A percentile compares a stretch with the other conserved stretches of the same genome.
phyloP scores from a whole-genome alignment of 2,797 vertebrate species.

The Tapera naevia region DNA sequence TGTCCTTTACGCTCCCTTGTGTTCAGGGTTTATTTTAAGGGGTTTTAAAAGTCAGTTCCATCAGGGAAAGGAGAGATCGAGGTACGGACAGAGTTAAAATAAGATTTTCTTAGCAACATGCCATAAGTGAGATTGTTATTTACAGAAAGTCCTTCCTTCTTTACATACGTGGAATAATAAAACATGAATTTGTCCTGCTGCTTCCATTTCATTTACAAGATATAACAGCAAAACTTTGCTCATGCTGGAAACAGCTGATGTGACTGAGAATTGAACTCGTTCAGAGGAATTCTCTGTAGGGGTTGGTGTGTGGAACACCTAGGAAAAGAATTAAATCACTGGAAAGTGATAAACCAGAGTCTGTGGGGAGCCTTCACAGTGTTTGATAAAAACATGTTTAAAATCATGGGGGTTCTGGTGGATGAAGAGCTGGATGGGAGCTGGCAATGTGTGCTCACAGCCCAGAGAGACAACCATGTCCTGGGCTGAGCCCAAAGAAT shows the following conservation, averaged over 20 bases:
- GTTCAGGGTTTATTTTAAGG: neutral
- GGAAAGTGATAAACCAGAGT: accelerated
- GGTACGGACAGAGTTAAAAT: neutral
- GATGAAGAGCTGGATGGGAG: too few relatives aligned
- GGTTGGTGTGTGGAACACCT: accelerated
- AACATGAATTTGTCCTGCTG: neutral
- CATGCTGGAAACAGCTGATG: neutral
- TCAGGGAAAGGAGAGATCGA: neutral
- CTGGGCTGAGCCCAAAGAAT: too few relatives aligned
- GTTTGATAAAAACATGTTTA: too few relatives aligned
- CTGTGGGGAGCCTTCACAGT: neutral
- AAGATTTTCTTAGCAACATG: neutral
- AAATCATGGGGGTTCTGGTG: too few relatives aligned
- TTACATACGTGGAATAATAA: accelerated
- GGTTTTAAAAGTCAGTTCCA: neutral
- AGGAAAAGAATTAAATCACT: neutral
- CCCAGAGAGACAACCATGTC: too few relatives aligned
- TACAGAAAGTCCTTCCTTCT: neutral
- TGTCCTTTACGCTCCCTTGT: accelerated
- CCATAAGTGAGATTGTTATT: neutral
- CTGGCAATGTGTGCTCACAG: too few relatives aligned
- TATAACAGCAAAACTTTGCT: neutral
- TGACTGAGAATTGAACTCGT: neutral
- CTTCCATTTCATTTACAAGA: neutral
- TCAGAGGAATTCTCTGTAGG: neutral